Base-by-base conservation (phyloP, 2,797 vertebrate species). In the Melanotaenia boesemani region DNA sequence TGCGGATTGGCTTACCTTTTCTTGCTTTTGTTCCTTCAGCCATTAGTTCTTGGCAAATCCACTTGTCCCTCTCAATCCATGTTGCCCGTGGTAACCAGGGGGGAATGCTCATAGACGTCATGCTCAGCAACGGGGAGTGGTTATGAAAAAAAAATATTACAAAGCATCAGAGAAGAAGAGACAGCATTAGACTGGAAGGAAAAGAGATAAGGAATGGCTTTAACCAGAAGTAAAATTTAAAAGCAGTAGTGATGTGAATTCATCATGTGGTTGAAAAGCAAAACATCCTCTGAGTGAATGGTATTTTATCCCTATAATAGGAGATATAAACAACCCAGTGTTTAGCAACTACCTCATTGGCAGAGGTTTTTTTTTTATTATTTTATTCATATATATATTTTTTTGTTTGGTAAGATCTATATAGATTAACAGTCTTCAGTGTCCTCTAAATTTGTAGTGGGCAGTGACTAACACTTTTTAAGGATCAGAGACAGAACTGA, bases 11-110 rank as follows among this genome's bases (percentile, higher is more conserved):
- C 70, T 87, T 71, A 56, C 83, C 71, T 82, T 86, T 84, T 82
- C 84, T 82, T 83, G 77, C 82, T 83, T 89, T 86, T 91, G 82
- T 86, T 89, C 85, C 75, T 81, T 63, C 71, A 88, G 89, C 81
- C 68, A 79, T 85, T 85, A 86, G 83, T 91, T 91, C 87, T 89
- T 88, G 78, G 83, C 77, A 86, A 82, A 91, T 79, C 87, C 86
- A 81, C 85, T 88, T 90, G 88, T 91, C 88, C 82, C 80, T 91
- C 81, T 91, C 86, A 83, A 90, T 93, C 91, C 82, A 92, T 82
- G 94, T 94, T 94, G 94, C 94, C 93, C 92, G 70, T 94, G 94
- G 94, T 93, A 92, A 95, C 95, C 79, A 85, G 72, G 85, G 85
- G 85, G 80, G 91, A 93, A 90, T 86, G 87, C 89, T 86, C 86